These are phyloP conservation scores for Microplitis demolitor DNA, from an alignment of 1,140 invertebrate genomes.

Conservation along the genomic window DNA sequence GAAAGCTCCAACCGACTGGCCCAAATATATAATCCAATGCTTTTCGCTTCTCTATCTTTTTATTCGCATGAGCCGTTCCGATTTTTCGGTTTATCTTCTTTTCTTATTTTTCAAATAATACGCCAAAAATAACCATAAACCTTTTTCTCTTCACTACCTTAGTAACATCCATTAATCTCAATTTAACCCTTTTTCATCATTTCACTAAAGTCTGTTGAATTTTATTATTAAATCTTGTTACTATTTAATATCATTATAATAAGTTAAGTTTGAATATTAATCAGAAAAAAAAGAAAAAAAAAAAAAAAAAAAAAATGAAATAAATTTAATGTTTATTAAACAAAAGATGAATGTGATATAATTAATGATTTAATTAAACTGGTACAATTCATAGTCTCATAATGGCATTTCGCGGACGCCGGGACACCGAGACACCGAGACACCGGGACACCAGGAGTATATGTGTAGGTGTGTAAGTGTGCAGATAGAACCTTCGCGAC, in stretches of 20 bases:
- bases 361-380: constrained; percentile 11
- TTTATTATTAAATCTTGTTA: too few species aligned
- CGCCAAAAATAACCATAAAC: too few species aligned
- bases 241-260: neutral
- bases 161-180: too few species aligned
- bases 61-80: neutral
- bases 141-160: too few species aligned
- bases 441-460: too few species aligned
- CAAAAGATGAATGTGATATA: neutral
- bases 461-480: neutral
- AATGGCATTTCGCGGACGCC: constrained; percentile 2
- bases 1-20: too few species aligned
- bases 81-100: neutral
- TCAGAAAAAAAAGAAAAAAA: neutral
- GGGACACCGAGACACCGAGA: too few species aligned
- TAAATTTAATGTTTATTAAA: neutral
- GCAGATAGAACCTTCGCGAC: neutral
- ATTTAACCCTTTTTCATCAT: too few species aligned
- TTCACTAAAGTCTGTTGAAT: too few species aligned
- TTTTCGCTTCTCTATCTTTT: neutral
- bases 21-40: too few species aligned
- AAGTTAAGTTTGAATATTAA: neutral
- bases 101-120: neutral
- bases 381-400: constrained; percentile 15
- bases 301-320: neutral